Conservation (phyloP, 1,140 invertebrate species). For the Leguminivora glycinivorella region DNA sequence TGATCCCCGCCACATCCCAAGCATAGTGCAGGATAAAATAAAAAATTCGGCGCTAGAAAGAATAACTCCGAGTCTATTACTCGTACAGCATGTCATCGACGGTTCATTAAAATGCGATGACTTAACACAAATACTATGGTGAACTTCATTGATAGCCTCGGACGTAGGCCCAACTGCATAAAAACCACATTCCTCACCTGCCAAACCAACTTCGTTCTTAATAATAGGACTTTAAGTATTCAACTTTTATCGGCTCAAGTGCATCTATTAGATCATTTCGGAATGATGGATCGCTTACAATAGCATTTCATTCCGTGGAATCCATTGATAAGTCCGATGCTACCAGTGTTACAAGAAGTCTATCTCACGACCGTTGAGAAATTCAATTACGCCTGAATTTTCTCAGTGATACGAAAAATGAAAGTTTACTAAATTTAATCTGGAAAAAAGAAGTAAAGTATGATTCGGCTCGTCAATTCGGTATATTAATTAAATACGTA, state of each 20-base stretch:
- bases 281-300: constrained; percentile 71
- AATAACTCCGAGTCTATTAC: constrained; percentile 76
- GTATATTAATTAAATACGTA: not conserved
- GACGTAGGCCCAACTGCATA: constrained; percentile 69
- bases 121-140: constrained; percentile 75
- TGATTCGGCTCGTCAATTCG: not conserved
- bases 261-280: constrained; percentile 58
- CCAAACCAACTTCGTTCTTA: constrained; percentile 46
- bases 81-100: constrained; percentile 75
- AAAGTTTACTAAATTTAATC: constrained; percentile 31
- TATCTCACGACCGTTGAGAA: constrained; percentile 67
- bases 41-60: constrained; percentile 76
- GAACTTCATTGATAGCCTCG: constrained; percentile 77
- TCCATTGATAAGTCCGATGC: constrained; percentile 76
- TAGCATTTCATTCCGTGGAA: constrained; percentile 75
- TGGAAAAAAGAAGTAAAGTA: not conserved
- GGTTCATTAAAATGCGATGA: constrained; percentile 78
- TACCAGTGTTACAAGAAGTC: constrained; percentile 74
- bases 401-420: constrained; percentile 32
- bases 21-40: constrained; percentile 48
- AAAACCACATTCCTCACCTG: constrained; percentile 51
- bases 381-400: constrained; percentile 54
- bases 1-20: constrained; percentile 56
- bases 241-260: constrained; percentile 40
- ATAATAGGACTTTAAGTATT: constrained; percentile 38